Evolutionary conservation across 2,888 invertebrate species (phyloP), one percentile per base, ranked within the genome.

Genomic region (Plebejus argus): DNA sequence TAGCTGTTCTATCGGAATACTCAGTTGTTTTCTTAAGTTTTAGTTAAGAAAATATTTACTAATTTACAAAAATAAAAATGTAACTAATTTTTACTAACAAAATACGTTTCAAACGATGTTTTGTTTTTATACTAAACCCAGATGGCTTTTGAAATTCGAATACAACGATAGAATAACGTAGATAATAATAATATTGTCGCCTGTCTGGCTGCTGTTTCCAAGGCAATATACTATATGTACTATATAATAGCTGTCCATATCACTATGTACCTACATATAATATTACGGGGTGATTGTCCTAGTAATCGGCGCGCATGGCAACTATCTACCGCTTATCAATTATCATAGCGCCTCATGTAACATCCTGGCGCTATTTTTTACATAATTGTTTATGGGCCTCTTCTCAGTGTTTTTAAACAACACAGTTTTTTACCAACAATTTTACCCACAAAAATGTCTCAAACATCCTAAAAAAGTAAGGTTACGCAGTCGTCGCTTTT

Each of bases 211-310:
- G 74, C 28, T 74, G 74, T 74, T 74, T 49, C 74, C 53, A 74
- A 5, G 53, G 74, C 23, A 18, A 74, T 28, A 28, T 76, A 66
- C 58, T 58, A 58, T 58, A 58, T 61, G 23, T 66, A 28, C 3
- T 66, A 28, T 66, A 18, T 53, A 53, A 53, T 18, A 53, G 53
- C 53, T 45, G 45, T 10, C 45, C 45, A 5, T 28, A 66, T 61
- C 61, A 61, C 10, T 66, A 66, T 66, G 3, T 20, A 15, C 28
- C 23, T 66, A 18, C 20, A 28, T 12, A 12, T 74, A 49, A 28
- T 33, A 33, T 53, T 49, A 74, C 72, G 7, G 74, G 74, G 74
- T 74, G 74, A 74, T 74, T 74, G 74, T 74, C 74, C 74, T 74
- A 74, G 49, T n/a, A 74, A 74, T 74, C 49, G 7, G 72, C 23